Percentiles rank a stretch among this genome's conserved stretches.
Evolutionary conservation across 2,113 vertebrate species (phyloP).

Genomic region (Cochlearius cochlearius): DNA sequence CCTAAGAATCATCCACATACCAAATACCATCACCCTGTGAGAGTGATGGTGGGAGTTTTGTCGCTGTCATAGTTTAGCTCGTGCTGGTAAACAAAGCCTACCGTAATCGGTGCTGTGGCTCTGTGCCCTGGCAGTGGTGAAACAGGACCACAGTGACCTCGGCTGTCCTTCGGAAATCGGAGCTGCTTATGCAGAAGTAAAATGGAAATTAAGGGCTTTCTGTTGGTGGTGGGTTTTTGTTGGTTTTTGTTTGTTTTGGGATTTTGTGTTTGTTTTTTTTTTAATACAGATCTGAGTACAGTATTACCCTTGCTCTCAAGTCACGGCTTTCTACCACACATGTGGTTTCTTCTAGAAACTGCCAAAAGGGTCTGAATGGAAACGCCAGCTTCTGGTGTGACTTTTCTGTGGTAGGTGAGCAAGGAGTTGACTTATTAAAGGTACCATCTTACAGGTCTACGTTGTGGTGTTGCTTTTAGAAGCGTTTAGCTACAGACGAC

Average conservation of each 20-base stretch:
- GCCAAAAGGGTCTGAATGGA: neutral
- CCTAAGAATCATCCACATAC: rapidly evolving
- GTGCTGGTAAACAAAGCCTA: neutral
- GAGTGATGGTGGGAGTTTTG: neutral
- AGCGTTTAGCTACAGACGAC: neutral
- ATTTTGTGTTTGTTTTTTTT: neutral
- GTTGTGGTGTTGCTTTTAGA: neutral
- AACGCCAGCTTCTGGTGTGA: neutral
- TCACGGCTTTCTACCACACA: neutral
- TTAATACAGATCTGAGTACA: neutral
- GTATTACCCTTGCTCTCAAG: neutral
- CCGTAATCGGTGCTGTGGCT: rapidly evolving
- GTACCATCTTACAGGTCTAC: rapidly evolving
- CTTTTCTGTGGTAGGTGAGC: neutral
- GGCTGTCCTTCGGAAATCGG: rapidly evolving
- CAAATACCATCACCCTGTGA: neutral
- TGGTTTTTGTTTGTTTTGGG: neutral
- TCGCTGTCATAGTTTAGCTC: neutral
- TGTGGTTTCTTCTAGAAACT: neutral
- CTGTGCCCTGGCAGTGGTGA: neutral
- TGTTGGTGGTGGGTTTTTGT: rapidly evolving
- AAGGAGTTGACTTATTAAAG: neutral
- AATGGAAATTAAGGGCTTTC: neutral
- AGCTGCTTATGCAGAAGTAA: neutral
- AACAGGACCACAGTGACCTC: rapidly evolving